Evolutionary conservation across 2,797 vertebrate genomes (phyloP).

Genomic region (Mycteria americana): DNA sequence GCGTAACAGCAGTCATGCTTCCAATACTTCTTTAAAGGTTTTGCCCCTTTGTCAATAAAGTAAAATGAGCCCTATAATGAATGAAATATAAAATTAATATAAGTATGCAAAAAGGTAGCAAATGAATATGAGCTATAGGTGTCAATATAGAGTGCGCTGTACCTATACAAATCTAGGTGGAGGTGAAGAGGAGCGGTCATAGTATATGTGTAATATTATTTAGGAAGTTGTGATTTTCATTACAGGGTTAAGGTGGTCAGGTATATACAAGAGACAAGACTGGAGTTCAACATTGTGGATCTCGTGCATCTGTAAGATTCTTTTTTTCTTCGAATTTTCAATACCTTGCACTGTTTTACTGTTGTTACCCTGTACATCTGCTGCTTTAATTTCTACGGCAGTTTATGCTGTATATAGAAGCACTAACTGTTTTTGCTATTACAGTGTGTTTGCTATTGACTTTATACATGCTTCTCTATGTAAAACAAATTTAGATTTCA

Average conservation of each 20-base stretch:
- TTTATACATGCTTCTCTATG: neutral
- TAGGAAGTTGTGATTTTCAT: neutral
- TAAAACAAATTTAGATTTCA: neutral
- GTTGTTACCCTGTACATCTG: neutral
- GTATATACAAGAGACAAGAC: neutral
- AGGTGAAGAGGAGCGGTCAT: neutral
- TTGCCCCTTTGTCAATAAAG: neutral
- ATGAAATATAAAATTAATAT: neutral
- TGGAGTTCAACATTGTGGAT: neutral
- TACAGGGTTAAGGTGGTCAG: neutral
- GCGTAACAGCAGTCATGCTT: rapidly evolving
- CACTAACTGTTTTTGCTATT: neutral
- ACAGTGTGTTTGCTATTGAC: neutral
- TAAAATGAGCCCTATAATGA: neutral
- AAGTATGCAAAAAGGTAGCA: neutral
- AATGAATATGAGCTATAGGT: neutral
- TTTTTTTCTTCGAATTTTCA: neutral
- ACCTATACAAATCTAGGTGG: neutral
- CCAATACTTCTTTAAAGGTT: neutral
- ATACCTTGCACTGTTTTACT: neutral
- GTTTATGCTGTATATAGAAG: neutral
- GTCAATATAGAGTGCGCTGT: neutral
- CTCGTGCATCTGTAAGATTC: neutral
- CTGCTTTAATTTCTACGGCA: neutral
- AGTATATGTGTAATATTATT: neutral